phyloP scores from a whole-genome alignment of 2,888 invertebrate species.

The Venustoraphidia nigricollis region DNA sequence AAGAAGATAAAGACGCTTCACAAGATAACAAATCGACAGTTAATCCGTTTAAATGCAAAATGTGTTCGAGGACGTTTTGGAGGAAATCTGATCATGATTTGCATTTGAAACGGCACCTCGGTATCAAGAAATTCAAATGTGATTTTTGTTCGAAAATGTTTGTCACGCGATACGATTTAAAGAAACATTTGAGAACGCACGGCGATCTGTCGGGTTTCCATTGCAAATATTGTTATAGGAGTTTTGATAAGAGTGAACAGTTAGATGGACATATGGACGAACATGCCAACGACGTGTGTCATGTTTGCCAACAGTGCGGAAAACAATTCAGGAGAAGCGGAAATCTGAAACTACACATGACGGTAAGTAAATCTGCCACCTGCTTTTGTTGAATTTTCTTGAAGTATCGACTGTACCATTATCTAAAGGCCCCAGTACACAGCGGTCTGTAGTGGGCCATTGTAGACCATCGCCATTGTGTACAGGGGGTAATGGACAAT shows the following conservation, averaged over 20 bases:
- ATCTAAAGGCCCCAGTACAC: too few relatives aligned
- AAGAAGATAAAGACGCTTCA: too few relatives aligned
- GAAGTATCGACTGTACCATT: too few relatives aligned
- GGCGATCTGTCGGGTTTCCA: background rate
- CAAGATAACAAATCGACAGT: too few relatives aligned
- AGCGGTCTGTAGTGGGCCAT: too few relatives aligned
- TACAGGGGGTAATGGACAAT: too few relatives aligned
- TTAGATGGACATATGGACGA: background rate
- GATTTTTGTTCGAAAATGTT: constrained; percentile 1
- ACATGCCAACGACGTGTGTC: background rate
- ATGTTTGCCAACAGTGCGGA: constrained; percentile 1
- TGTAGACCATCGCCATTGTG: too few relatives aligned
- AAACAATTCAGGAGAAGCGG: constrained; percentile 1
- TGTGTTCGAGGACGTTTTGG: too few relatives aligned
- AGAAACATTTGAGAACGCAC: background rate
- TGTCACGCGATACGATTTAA: background rate
- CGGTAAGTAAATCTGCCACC: background rate
- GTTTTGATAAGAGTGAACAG: background rate
- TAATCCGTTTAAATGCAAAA: too few relatives aligned
- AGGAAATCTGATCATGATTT: too few relatives aligned
- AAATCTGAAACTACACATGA: background rate
- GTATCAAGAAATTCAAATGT: background rate
- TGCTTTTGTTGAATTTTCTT: too few relatives aligned
- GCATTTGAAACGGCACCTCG: too few relatives aligned
- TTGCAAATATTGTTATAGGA: background rate